Evolutionary conservation across 2,888 invertebrate genomes (phyloP), one percentile per base, ranked within the genome.

Genomic region (Caenorhabditis afra): DNA sequence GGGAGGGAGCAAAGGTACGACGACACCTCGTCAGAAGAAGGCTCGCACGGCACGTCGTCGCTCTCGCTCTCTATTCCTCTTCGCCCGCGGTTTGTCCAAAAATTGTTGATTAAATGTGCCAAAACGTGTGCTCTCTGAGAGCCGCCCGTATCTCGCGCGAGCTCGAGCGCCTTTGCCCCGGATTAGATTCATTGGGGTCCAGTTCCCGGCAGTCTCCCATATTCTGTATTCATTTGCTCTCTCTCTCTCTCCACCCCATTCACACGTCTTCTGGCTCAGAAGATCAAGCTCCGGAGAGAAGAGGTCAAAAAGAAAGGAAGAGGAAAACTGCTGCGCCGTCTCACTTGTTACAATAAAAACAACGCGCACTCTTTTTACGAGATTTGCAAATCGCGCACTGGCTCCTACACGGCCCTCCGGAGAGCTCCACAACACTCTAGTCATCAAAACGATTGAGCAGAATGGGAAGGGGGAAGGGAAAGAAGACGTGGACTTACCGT

Each of bases 401-500:
- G n/a, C n/a, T n/a, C n/a, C n/a, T 65, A 58, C 64, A 58, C 61
- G 37, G 18, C 62, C 35, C 7, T 29, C 18, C 20, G 55, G 20
- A 11, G 35, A 16, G 70, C 61, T 61, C 61, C 49, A 49, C 67
- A 37, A 67, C 39, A 49, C 58, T 49, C 39, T 53, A 55, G 58
- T 47, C 29, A 41, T 61, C 53, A 59, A 52, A 23, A 47, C 55
- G n/a, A n/a, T n/a, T n/a, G 29, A 57, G 14, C 35, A 41, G 29
- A 23, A 37, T 16, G 14, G n/a, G 29, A 55, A 20, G 39, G 45
- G 59, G 45, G 47, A 70, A 68, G 59, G 23, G 49, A 62, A 61
- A 53, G 16, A 29, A 12, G 8, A 22, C n/a, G 5, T 37, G 37
- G 11, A 41, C 41, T 67, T 20, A 98, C 97, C 94, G 98, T 98